A percentile compares a stretch with the other conserved stretches of the same genome.
Evolutionary conservation across 1,140 invertebrate genomes (phyloP).

Genomic region (Drosophila busckii): DNA sequence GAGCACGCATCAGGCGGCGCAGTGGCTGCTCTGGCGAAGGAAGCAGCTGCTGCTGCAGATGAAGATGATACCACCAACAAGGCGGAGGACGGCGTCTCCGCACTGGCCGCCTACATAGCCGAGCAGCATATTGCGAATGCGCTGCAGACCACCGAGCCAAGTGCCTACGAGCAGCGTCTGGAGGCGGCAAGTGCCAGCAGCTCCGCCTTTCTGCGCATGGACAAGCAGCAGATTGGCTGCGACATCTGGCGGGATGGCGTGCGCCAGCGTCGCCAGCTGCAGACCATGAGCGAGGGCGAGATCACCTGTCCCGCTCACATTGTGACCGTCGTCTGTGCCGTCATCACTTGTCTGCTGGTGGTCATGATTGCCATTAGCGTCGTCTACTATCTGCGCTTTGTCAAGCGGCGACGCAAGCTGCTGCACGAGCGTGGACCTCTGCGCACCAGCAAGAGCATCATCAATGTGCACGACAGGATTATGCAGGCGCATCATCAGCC

Average conservation of each 20-base stretch:
- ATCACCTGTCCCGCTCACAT: constrained; percentile 78
- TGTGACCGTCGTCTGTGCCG: constrained; percentile 76
- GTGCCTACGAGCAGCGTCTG: constrained; percentile 48
- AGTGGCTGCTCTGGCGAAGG: constrained; percentile 62
- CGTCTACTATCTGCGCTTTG: constrained; percentile 73
- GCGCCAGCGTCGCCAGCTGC: constrained; percentile 47
- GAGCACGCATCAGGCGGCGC: constrained; percentile 54
- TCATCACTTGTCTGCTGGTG: constrained; percentile 68
- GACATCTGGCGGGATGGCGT: constrained; percentile 71
- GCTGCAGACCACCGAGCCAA: constrained; percentile 61
- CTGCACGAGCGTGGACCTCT: constrained; percentile 61
- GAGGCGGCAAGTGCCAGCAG: constrained; percentile 27
- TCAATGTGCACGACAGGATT: constrained; percentile 75
- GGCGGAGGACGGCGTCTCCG: constrained; percentile 43
- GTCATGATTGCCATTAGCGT: constrained; percentile 69
- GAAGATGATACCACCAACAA: constrained; percentile 44
- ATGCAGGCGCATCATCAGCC: constrained; percentile 65
- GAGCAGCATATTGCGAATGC: constrained; percentile 63
- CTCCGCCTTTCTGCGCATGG: constrained; percentile 58
- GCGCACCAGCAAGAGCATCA: constrained; percentile 70
- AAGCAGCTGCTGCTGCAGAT: constrained; percentile 33
- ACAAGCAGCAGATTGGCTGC: constrained; percentile 71
- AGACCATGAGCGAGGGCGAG: constrained; percentile 69
- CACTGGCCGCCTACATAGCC: constrained; percentile 65
- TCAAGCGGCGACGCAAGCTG: constrained; percentile 67